Conservation (phyloP, 2,113 vertebrate species). For the Hemichromis elongatus region DNA sequence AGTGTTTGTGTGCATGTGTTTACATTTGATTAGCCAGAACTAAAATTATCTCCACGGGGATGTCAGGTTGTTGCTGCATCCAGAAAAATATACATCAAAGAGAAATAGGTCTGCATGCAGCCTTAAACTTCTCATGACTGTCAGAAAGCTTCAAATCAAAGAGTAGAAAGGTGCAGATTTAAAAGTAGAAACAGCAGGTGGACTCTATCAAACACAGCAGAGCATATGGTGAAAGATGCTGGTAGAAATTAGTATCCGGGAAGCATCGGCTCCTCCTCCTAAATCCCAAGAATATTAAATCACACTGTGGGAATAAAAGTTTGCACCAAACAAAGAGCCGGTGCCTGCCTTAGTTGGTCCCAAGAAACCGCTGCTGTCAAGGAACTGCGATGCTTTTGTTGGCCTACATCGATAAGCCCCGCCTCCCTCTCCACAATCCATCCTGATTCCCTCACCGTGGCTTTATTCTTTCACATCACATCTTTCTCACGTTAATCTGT, state of each 20-base stretch:
- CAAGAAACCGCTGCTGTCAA: background rate
- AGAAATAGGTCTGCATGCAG: background rate
- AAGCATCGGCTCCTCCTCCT: background rate
- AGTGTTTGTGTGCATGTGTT: conserved; percentile 1
- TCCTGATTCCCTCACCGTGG: background rate
- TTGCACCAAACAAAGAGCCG: background rate
- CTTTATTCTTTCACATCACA: conserved; percentile 22
- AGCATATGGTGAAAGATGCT: background rate
- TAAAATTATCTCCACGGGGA: conserved; percentile 34
- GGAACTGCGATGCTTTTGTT: background rate
- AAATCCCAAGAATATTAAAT: background rate
- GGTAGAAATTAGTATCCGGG: background rate
- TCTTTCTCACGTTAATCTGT: conserved; percentile 30
- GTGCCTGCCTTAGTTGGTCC: background rate
- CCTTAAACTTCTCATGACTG: background rate
- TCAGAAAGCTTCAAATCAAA: background rate
- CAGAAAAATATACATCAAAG: conserved; percentile 47
- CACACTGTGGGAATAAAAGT: background rate
- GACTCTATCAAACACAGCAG: background rate
- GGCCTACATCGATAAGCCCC: background rate
- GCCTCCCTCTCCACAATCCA: background rate
- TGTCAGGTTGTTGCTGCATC: conserved; percentile 11
- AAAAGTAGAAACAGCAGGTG: background rate
- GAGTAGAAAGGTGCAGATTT: background rate
- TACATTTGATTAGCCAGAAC: conserved; percentile 27